Evolutionary conservation across 2,113 vertebrate species (phyloP).

Genomic region (Aleadryas rufinucha): DNA sequence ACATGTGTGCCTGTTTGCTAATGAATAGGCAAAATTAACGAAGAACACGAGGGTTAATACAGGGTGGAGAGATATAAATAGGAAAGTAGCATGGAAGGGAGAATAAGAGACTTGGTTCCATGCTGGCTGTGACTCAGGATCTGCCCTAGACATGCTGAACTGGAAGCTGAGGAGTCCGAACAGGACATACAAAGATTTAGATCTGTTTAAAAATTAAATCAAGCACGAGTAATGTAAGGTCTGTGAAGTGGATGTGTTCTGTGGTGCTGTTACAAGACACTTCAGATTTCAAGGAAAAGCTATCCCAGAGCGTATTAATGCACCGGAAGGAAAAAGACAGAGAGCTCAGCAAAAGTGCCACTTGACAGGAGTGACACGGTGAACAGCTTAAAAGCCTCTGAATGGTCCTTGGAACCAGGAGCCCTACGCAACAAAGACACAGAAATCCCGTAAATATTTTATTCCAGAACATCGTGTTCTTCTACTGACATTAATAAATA

Average conservation of each 20-base stretch:
- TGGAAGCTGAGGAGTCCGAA: neutral
- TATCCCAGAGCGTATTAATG: neutral
- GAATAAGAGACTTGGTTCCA: neutral
- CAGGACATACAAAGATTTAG: neutral
- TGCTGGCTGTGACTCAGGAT: neutral
- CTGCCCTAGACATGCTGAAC: neutral
- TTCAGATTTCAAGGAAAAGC: neutral
- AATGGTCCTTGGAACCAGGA: neutral
- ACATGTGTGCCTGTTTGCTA: rapidly evolving
- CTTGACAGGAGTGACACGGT: neutral
- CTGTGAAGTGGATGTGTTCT: neutral
- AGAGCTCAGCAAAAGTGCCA: neutral
- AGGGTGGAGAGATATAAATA: neutral
- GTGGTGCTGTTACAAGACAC: neutral
- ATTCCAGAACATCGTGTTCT: neutral
- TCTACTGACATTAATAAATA: neutral
- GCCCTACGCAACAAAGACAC: neutral
- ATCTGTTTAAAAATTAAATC: neutral
- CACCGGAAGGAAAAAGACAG: neutral
- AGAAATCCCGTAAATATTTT: neutral
- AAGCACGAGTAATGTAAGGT: neutral
- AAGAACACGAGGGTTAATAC: neutral
- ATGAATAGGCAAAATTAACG: neutral
- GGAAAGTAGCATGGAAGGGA: neutral
- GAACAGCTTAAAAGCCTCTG: neutral